These are phyloP conservation scores for Formicarius rufipectus DNA, from an alignment of 2,113 vertebrate species.

Conservation along the genomic window DNA sequence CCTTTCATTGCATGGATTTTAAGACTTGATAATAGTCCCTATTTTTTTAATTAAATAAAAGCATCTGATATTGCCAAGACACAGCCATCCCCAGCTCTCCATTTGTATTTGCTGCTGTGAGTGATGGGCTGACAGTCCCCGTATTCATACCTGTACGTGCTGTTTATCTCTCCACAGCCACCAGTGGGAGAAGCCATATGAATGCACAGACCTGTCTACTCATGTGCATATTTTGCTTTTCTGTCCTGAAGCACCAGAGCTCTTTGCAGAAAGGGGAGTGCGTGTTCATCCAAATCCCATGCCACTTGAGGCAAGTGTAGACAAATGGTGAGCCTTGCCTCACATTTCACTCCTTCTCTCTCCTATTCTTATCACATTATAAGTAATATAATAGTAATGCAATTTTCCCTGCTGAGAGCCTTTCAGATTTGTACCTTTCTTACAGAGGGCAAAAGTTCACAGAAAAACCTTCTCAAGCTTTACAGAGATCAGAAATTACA, in stretches of 20 bases:
- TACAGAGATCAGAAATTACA: background rate
- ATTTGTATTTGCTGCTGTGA: background rate
- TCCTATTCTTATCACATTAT: background rate
- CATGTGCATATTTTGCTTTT: background rate
- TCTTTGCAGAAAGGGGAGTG: background rate
- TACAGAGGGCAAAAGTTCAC: background rate
- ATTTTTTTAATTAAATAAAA: background rate
- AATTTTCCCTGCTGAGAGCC: background rate
- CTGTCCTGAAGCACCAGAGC: background rate
- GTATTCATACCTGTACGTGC: background rate
- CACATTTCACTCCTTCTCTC: background rate
- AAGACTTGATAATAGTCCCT: background rate
- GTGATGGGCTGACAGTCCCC: background rate
- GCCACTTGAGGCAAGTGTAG: background rate
- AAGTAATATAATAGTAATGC: background rate
- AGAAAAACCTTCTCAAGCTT: background rate
- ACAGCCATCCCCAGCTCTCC: background rate
- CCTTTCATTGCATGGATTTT: background rate
- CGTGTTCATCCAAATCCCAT: background rate
- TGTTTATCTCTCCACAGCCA: background rate
- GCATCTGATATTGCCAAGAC: accelerated
- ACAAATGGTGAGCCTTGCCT: background rate
- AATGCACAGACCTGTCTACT: background rate
- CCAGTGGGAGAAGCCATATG: background rate
- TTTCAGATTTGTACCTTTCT: background rate